phyloP scores from a whole-genome alignment of 2,888 invertebrate species.

The Amphipoea lucens region DNA sequence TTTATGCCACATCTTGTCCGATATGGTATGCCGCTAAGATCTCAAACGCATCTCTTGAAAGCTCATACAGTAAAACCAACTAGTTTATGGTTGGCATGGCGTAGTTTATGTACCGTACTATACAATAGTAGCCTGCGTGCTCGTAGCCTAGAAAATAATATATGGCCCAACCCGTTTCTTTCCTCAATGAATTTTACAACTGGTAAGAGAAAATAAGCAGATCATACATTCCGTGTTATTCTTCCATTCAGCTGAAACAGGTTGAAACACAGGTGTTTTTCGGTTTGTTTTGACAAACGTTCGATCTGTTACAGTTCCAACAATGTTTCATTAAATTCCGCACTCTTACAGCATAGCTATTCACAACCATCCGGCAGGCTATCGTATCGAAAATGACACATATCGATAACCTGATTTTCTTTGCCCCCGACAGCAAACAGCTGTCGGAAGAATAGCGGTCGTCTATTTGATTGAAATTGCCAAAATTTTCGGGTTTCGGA shows the following conservation, averaged over 20 bases:
- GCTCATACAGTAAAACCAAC: slow-evolving; percentile 48
- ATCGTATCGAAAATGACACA: no score
- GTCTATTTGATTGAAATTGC: no score
- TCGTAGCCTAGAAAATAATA: slow-evolving; percentile 47
- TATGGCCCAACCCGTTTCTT: slow-evolving; percentile 41
- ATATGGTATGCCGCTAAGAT: slow-evolving; percentile 39
- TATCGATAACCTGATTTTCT: no score
- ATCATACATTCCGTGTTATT: slow-evolving; percentile 51
- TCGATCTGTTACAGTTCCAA: slow-evolving; percentile 53
- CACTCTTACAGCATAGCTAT: slow-evolving; percentile 20
- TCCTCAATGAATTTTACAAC: slow-evolving; percentile 60
- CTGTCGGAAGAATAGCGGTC: no score
- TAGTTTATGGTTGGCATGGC: slow-evolving; percentile 37
- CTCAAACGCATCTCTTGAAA: slow-evolving; percentile 46
- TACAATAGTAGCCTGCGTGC: slow-evolving; percentile 47
- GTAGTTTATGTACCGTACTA: slow-evolving; percentile 46
- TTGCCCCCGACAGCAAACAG: no score
- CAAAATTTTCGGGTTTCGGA: no score
- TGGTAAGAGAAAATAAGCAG: slow-evolving; percentile 62
- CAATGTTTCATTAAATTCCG: slow-evolving; percentile 59
- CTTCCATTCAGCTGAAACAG: slow-evolving; percentile 40
- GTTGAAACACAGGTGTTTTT: slow-evolving; percentile 49
- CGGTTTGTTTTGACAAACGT: slow-evolving; percentile 66
- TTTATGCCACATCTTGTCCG: slow-evolving; percentile 34
- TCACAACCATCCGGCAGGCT: neutral